Evolutionary conservation across 2,797 vertebrate species (phyloP).

Genomic region (Phyllotis vaccarum): DNA sequence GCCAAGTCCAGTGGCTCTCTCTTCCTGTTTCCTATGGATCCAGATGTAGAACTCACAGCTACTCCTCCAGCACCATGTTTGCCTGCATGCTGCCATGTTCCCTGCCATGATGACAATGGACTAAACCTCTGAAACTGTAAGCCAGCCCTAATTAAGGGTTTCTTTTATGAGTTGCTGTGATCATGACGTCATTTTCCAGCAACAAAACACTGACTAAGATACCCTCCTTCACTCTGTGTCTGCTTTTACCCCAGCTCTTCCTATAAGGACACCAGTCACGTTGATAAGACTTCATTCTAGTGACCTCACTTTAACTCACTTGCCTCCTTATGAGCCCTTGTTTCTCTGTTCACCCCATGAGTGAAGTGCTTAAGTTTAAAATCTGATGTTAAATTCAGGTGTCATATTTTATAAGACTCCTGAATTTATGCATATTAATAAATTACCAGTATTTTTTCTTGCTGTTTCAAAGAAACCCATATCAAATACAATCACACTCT

Average conservation of each 20-base stretch:
- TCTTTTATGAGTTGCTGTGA: neutral
- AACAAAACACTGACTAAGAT: neutral
- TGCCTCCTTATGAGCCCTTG: neutral
- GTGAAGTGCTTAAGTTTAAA: neutral
- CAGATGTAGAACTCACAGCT: neutral
- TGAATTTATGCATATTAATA: neutral
- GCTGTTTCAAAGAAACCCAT: neutral
- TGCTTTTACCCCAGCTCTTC: neutral
- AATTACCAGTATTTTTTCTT: neutral
- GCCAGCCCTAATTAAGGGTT: neutral
- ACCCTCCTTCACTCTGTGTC: neutral
- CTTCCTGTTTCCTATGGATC: neutral
- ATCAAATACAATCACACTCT: neutral
- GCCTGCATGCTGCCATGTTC: too few species aligned
- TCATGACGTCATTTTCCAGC: neutral
- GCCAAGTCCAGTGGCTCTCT: neutral
- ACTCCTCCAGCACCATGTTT: neutral
- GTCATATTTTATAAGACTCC: neutral
- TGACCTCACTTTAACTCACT: neutral
- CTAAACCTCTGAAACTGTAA: neutral
- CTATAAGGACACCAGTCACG: neutral
- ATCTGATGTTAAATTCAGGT: neutral
- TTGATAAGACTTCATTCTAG: neutral
- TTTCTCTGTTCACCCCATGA: neutral
- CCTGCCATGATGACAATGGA: neutral